Percentiles rank a stretch among this genome's conserved stretches.
These are phyloP conservation scores for Zoanthus sansibaricus DNA, from an alignment of 92 coral and sea anemone genomes.

Conservation along the genomic window DNA sequence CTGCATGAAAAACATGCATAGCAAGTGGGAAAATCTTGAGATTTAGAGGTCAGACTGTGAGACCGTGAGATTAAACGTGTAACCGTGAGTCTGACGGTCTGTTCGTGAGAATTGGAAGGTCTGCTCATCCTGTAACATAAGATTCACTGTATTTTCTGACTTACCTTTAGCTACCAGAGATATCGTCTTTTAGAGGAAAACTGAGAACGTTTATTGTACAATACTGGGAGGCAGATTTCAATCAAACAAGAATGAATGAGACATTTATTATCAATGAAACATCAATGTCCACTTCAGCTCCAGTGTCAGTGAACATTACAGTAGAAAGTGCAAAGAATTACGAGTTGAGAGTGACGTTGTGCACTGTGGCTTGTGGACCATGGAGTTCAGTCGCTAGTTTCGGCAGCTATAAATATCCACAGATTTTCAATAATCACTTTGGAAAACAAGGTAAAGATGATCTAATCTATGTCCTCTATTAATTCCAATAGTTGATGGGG, in stretches of 20 bases:
- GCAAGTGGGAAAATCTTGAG: no score
- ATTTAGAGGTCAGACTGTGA: no score
- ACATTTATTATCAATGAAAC: neutral
- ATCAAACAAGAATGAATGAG: neutral
- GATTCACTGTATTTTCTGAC: neutral
- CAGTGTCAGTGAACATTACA: constrained; percentile 14
- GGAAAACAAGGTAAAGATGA: neutral
- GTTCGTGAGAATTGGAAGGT: no score
- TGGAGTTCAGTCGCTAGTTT: constrained; percentile 3
- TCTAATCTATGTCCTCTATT: no score
- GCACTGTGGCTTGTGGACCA: constrained; percentile 12
- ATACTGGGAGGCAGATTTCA: constrained; percentile 5
- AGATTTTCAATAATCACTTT: neutral
- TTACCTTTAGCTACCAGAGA: neutral
- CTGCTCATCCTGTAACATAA: no score
- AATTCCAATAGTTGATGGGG: no score
- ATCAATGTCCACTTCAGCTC: neutral
- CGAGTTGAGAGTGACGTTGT: neutral
- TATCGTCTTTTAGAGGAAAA: neutral
- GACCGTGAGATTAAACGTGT: no score
- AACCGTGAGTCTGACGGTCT: no score
- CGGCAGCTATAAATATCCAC: neutral
- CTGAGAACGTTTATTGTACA: neutral
- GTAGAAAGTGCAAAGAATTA: neutral
- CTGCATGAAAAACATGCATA: no score